phyloP scores from a whole-genome alignment of 1,140 invertebrate genomes.

The Brachionus angularis region DNA sequence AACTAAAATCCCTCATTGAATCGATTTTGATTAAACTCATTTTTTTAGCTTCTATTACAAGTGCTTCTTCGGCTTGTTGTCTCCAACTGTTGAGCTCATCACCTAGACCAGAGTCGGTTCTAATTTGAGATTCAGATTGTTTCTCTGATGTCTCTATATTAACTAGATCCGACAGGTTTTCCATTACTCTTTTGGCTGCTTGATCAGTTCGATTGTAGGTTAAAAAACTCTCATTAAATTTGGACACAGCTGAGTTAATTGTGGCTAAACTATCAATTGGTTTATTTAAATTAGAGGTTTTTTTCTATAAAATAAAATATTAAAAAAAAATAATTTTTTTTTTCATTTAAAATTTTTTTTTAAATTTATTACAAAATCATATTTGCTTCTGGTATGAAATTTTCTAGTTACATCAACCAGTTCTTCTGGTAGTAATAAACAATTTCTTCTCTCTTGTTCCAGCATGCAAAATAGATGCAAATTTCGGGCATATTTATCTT shows the following conservation, averaged over 20 bases:
- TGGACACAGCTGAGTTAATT: too few relatives aligned
- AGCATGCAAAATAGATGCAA: slow-evolving; percentile 39
- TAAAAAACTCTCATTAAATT: too few relatives aligned
- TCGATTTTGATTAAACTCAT: not conserved
- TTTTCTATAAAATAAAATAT: not conserved
- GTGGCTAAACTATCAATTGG: too few relatives aligned
- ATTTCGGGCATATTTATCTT: slow-evolving; percentile 12
- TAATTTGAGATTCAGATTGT: too few relatives aligned
- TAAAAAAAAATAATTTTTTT: not conserved
- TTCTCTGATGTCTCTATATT: too few relatives aligned
- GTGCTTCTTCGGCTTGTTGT: slow-evolving; percentile 1
- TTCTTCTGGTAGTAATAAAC: slow-evolving; percentile 11
- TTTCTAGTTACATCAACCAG: slow-evolving; percentile 28
- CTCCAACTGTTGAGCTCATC: slow-evolving; percentile 1
- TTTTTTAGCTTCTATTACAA: slow-evolving; percentile 4
- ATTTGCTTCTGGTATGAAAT: not conserved
- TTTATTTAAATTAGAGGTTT: not conserved
- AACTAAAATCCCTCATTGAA: not conserved
- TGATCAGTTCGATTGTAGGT: too few relatives aligned
- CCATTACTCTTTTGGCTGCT: too few relatives aligned
- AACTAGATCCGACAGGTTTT: too few relatives aligned
- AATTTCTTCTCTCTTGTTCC: slow-evolving; percentile 15
- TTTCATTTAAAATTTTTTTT: not conserved
- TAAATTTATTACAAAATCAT: not conserved
- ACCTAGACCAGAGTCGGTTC: not conserved